Percentiles rank a stretch among this genome's conserved stretches.
These are phyloP conservation scores for Nestor notabilis DNA, from an alignment of 2,113 vertebrate species.

Conservation along the genomic window DNA sequence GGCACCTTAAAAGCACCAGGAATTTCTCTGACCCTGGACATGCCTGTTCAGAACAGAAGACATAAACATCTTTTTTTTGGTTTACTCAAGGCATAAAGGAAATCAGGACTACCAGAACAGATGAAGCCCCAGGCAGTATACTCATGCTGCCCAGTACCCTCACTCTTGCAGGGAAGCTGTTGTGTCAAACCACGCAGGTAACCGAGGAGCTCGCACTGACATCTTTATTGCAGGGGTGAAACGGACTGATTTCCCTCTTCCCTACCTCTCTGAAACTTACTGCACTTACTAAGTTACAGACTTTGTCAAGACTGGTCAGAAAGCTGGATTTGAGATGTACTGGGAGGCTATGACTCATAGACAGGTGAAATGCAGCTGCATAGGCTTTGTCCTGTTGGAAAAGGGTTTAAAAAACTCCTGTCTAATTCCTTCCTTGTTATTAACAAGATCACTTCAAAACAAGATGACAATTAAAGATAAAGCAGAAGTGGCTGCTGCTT, in stretches of 20 bases:
- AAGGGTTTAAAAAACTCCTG: background rate
- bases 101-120: background rate
- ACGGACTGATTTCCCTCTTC: background rate
- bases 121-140: background rate
- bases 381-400: background rate
- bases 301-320: background rate
- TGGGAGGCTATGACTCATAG: background rate
- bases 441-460: background rate
- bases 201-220: background rate
- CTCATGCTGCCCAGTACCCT: background rate
- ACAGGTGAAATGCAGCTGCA: background rate
- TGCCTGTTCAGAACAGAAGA: background rate
- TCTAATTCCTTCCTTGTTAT: background rate
- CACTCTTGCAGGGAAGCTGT: background rate
- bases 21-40: background rate
- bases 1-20: background rate
- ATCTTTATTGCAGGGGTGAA: background rate
- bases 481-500: background rate
- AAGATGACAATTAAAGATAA: background rate
- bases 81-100: background rate
- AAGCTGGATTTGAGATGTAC: background rate
- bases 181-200: background rate
- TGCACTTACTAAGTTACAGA: background rate
- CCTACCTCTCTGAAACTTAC: background rate
- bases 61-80: accelerated